Base-by-base conservation (phyloP, 1,140 invertebrate genomes). In the Nixonia krombeini region DNA sequence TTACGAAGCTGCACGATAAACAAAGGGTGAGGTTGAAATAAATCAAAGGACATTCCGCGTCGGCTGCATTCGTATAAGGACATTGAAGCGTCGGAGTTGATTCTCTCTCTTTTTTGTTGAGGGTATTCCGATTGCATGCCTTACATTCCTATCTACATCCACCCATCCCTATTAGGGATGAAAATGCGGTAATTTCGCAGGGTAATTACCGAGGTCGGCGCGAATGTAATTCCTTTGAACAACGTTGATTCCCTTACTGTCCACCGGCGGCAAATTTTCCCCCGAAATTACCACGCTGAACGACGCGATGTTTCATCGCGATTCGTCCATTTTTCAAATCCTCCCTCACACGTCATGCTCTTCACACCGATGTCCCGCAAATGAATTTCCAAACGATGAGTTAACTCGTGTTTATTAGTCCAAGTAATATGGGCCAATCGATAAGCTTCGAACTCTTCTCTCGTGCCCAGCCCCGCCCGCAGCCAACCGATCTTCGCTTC, bases 141-240 rank as follows among this genome's bases (percentile, higher is more conserved):
- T 68, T 42, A 65, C 70, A 80, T 80, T 75, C 78, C 73, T 79
- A 70, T 53, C 57, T 74, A 71, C 74, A 74, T 76, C 63, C 70
- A 72, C 68, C 72, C 63, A 73, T 76, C 76, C 72, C 63, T 78
- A 80, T 81, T 81, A 79, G 67, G 58, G 65, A 79, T 77, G 77
- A 74, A 77, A 82, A 80, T 79, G 80, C 50, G 55, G 72, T 73
- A 75, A 78, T 80, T 79, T 79, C 53, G 50, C 61, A 37, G 17
- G 57, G 59, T 78, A 79, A 81, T 80, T 80, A 81, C 70, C 45
- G 44, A 38, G 67, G 41, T 70, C 51, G 52, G 57, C 47, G 62
- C 23, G 61, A 73, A 76, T 72, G 68, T 75, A 78, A 77, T 77
- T 68, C 68, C 68, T 78, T 70, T 70, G 65, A 73, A 70, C 58